phyloP scores from a whole-genome alignment of 2,797 vertebrate genomes.

The Rhinichthys osculus region DNA sequence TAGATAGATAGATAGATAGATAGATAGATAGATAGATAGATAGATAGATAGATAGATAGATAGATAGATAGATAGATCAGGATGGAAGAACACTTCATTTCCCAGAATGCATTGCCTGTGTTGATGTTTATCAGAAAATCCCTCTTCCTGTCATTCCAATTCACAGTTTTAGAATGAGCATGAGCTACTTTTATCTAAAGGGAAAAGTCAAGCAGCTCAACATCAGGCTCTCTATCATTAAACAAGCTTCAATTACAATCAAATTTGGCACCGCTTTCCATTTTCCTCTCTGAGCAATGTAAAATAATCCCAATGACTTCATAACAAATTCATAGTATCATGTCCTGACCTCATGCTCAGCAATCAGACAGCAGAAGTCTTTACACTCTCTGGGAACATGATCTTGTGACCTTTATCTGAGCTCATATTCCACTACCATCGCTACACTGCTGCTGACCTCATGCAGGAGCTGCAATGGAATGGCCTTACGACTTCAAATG shows the following conservation, averaged over 20 bases:
- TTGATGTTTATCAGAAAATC: no score
- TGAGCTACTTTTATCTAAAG: not conserved
- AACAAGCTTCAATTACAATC: constrained; percentile 18
- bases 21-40: not conserved
- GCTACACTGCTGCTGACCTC: not conserved
- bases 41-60: not conserved
- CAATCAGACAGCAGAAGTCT: constrained; percentile 27
- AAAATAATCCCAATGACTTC: constrained; percentile 13
- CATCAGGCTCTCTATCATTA: not conserved
- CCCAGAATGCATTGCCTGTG: no score
- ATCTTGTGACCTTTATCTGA: constrained; percentile 23
- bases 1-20: not conserved
- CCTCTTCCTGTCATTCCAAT: not conserved
- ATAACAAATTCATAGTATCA: constrained; percentile 31
- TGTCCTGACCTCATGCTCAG: constrained; percentile 31
- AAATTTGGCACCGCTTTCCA: not conserved
- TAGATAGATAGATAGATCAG: not conserved
- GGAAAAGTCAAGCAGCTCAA: not conserved
- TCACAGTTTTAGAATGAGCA: not conserved
- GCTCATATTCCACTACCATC: not conserved
- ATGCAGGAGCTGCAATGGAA: not conserved
- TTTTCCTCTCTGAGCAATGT: constrained; percentile 10
- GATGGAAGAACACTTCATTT: no score
- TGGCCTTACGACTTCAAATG: not conserved
- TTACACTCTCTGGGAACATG: constrained; percentile 34